Evolutionary conservation across 2,113 vertebrate genomes (phyloP), one percentile per base, ranked within the genome.

Genomic region (Pluvianellus socialis): DNA sequence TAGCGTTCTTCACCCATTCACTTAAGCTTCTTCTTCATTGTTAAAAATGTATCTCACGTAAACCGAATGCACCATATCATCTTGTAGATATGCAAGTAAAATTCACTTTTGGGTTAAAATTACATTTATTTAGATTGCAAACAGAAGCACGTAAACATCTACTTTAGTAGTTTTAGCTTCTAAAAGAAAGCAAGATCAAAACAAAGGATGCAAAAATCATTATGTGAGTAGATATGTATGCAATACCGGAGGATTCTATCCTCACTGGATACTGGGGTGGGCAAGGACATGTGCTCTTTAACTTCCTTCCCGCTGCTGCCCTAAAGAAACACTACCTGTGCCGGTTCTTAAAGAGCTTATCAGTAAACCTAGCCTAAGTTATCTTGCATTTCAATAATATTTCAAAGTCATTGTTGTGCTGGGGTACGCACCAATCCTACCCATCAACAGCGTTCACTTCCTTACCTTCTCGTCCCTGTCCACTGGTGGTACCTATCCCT

Each of bases 401-500:
- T 52, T 61, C 68, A 32, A 70, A 71, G 58, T 22, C 33, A 32
- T 24, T 56, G 14, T 28, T 42, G 44, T 55, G 5, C 2, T 32
- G 19, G 35, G 7, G 6, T 47, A 62, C 40, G 15, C 66, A 42
- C 32, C 32, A 32, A 32, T 44, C 42, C 38, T 10, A 59, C 3
- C 1, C 1, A 72, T 6, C 18, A 65, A 23, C 21, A 45, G 42
- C 67, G 14, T 45, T 59, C 14, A 26, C 55, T 32, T 75, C 32
- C 22, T 92, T 20, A 35, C 47, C 17, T 68, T 66, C 50, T 28
- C 20, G 3, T 49, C n/a, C 33, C 26, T 49, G 21, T 17, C 30
- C 4, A 0, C 11, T 15, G 19, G 12, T 11, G 8, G 6, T 20
- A 47, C 14, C 26, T 84, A 27, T 63, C 56, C 3, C 0, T 6